These are phyloP conservation scores for Platichthys flesus DNA, from an alignment of 2,113 vertebrate genomes.

Conservation along the genomic window DNA sequence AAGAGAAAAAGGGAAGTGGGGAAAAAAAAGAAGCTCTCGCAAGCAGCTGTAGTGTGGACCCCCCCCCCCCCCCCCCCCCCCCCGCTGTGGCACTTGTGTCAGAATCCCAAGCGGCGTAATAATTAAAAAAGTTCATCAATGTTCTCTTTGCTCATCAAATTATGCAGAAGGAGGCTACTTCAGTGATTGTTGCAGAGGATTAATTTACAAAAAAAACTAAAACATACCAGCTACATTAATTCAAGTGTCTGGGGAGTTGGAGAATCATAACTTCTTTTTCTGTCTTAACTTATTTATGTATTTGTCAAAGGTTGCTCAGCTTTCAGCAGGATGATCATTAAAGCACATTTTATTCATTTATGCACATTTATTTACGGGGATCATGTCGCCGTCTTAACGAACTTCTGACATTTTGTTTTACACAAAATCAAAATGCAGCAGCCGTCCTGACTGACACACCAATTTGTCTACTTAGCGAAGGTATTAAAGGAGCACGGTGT, in stretches of 20 bases:
- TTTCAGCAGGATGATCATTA: constrained; percentile 36
- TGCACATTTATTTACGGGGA: constrained; percentile 46
- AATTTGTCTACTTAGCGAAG: constrained; percentile 61
- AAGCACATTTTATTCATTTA: constrained; percentile 43
- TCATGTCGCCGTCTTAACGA: constrained; percentile 17
- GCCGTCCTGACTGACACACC: constrained; percentile 43
- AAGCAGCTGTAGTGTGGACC: constrained; percentile 64
- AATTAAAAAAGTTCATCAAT: constrained; percentile 84
- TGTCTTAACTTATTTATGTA: constrained; percentile 23
- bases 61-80: constrained; percentile 37
- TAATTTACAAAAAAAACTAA: constrained; percentile 69
- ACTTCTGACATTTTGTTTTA: constrained; percentile 22
- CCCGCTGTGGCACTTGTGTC: constrained; percentile 57
- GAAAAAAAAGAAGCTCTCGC: constrained; percentile 31
- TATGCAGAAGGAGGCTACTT: constrained; percentile 75
- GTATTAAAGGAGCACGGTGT: constrained; percentile 58
- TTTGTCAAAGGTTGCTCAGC: constrained; percentile 27
- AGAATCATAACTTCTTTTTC: constrained; percentile 8
- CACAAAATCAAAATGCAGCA: constrained; percentile 35
- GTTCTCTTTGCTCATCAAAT: constrained; percentile 80
- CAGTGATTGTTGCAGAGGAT: constrained; percentile 76
- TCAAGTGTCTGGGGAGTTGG: constrained; percentile 52
- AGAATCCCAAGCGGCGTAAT: constrained; percentile 76
- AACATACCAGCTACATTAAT: constrained; percentile 59
- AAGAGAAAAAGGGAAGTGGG: not conserved